Percentiles rank a stretch among this genome's conserved stretches.
These are phyloP conservation scores for Mimumesa dahlbomi DNA, from an alignment of 2,888 invertebrate genomes.

Conservation along the genomic window DNA sequence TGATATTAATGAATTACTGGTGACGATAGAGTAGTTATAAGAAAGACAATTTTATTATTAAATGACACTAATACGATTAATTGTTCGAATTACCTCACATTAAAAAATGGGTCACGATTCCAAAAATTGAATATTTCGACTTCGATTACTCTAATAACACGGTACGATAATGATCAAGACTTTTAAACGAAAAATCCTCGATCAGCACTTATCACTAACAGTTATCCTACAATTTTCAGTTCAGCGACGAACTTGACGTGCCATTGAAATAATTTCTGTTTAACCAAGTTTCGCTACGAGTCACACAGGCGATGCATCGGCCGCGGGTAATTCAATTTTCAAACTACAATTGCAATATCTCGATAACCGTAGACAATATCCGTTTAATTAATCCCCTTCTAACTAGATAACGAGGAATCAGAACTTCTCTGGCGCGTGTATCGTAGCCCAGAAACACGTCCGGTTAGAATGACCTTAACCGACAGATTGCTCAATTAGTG, in stretches of 20 bases:
- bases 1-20: no score
- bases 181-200: no score
- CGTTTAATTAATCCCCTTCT: constrained; percentile 23
- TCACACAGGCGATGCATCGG: background rate
- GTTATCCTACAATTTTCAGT: no score
- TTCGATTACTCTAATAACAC: no score
- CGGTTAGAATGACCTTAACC: constrained; percentile 43
- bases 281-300: background rate
- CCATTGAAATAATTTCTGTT: background rate
- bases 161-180: no score
- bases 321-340: background rate
- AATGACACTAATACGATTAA: constrained; percentile 16
- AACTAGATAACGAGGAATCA: background rate
- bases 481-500: constrained; percentile 38
- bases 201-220: no score
- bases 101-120: no score
- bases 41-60: background rate
- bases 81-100: constrained; percentile 14
- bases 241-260: no score
- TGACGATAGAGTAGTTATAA: no score
- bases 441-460: constrained; percentile 12
- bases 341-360: background rate
- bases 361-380: constrained; percentile 14
- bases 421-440: background rate
- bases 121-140: no score